Conservation (phyloP, 2,113 vertebrate species). For the Gambusia holbrooki region DNA sequence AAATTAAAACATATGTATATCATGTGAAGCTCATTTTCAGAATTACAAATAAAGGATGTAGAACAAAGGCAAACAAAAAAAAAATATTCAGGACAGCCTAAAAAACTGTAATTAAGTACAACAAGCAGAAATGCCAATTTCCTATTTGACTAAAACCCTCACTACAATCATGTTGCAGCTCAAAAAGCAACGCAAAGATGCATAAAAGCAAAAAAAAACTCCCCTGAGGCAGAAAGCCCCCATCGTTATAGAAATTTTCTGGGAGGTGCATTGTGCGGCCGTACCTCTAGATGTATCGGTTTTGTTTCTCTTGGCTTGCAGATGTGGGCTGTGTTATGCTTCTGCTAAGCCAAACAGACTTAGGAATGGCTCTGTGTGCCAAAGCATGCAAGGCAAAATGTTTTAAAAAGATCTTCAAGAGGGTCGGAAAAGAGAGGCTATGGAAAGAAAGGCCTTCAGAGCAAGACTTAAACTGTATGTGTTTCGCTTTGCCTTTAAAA, state of each 20-base stretch:
- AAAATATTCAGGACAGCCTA: background rate
- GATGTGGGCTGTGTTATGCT: constrained; percentile 68
- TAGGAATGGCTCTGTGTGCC: constrained; percentile 71
- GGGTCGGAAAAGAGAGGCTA: constrained; percentile 51
- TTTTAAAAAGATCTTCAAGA: constrained; percentile 65
- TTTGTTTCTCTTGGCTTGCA: constrained; percentile 80
- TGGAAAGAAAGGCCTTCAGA: constrained; percentile 46
- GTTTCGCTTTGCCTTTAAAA: constrained; percentile 9
- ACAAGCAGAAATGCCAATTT: background rate
- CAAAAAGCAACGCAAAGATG: constrained; percentile 33
- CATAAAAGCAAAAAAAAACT: constrained; percentile 17
- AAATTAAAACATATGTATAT: too few species aligned
- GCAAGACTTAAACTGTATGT: constrained; percentile 19
- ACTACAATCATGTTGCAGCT: background rate
- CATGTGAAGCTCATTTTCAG: too few species aligned
- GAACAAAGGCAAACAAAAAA: too few species aligned
- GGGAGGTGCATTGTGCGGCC: constrained; percentile 61
- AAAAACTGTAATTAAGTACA: background rate
- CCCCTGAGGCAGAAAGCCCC: constrained; percentile 41
- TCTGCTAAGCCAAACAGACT: constrained; percentile 80
- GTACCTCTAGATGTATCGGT: constrained; percentile 73
- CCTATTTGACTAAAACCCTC: background rate
- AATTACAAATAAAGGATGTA: too few species aligned
- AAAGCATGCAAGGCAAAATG: constrained; percentile 74
- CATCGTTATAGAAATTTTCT: constrained; percentile 79